Evolutionary conservation across 2,113 vertebrate genomes (phyloP), one percentile per base, ranked within the genome.

Genomic region (Ranitomeya variabilis): DNA sequence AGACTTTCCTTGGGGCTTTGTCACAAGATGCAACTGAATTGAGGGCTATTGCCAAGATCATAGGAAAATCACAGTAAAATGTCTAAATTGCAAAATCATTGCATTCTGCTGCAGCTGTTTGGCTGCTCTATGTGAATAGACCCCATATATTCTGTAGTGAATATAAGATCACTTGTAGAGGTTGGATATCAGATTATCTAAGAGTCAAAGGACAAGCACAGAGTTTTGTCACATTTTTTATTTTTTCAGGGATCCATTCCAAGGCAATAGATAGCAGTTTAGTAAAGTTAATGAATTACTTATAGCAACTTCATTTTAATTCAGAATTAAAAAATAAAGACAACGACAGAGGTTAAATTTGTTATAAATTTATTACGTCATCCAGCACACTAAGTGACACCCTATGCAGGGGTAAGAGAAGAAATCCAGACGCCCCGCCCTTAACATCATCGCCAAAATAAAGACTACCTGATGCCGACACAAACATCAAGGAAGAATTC

Each of bases 281-380:
- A 71, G 12, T 31, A 31, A 45, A 45, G 37, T 45, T 45, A 45
- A 45, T 4, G 37, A 45, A 45, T 45, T 45, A 67, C 66, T 67
- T 67, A n/a, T 14, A 71, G 11, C n/a, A 26, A 71, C 67, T 71
- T 71, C 1, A 11, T 57, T 13, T 26, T 26, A n/a, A 71, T 26
- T 74, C 15, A 45, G 1, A 76, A 74, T 51, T 9, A 5, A n/a
- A 15, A 54, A 76, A 86, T 64, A 51, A 89, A 82, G 69, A 86
- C 83, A 81, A 26, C 64, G 55, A 86, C 83, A 81, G 66, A 60
- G 31, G 23, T 51, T 54, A 14, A n/a, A 55, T 89, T 89, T 86
- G 54, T 82, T 86, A 89, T 67, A 86, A 86, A 86, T 86, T 86
- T 89, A 86, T 86, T 86, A 86, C 66, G 45, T 86, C 84, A 89